A percentile compares a stretch with the other conserved stretches of the same genome.
These are phyloP conservation scores for Bostrychus sinensis DNA, from an alignment of 2,113 vertebrate species.

Conservation along the genomic window DNA sequence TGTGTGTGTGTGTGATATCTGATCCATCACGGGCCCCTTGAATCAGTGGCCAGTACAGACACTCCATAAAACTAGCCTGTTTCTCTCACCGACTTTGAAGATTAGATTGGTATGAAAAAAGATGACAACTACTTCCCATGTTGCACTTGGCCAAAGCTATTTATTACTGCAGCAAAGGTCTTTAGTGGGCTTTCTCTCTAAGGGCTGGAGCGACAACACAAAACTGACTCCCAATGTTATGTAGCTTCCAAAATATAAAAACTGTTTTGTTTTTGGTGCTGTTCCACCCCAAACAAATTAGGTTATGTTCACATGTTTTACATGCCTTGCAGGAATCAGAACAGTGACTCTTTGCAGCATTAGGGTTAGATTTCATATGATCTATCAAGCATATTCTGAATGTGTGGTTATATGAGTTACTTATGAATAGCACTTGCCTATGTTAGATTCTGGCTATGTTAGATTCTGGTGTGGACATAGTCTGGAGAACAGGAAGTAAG, in stretches of 20 bases:
- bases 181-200: constrained; percentile 65
- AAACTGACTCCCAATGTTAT: constrained; percentile 64
- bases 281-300: constrained; percentile 68
- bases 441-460: not conserved
- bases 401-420: not conserved
- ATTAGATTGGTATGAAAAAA: constrained; percentile 64
- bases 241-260: constrained; percentile 67
- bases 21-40: constrained; percentile 64
- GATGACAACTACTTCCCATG: constrained; percentile 72
- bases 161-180: constrained; percentile 60
- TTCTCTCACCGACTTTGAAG: constrained; percentile 68
- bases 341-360: constrained; percentile 5
- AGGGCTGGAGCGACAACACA: constrained; percentile 70
- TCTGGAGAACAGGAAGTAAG: not conserved
- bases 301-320: constrained; percentile 59
- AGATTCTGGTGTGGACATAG: not conserved
- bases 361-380: not conserved
- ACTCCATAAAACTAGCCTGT: constrained; percentile 58
- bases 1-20: constrained; percentile 61
- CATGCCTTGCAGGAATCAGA: constrained; percentile 48
- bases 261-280: constrained; percentile 62
- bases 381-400: not conserved
- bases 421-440: not conserved
- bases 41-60: constrained; percentile 64
- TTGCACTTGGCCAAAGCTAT: constrained; percentile 69